These are phyloP conservation scores for Hypsopygia costalis DNA, from an alignment of 2,888 invertebrate genomes.

Conservation along the genomic window DNA sequence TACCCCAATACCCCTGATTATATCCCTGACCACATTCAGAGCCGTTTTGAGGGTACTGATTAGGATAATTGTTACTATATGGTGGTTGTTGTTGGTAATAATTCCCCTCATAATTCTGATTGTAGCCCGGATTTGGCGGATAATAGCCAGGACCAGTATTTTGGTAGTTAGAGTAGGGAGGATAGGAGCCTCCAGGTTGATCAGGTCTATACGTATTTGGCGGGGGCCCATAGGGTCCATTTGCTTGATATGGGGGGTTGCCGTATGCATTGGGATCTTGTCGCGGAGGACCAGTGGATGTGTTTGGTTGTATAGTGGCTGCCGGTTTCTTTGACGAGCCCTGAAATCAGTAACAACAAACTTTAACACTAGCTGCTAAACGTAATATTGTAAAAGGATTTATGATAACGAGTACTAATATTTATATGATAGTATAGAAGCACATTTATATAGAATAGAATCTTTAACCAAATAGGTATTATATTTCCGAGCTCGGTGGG, in stretches of 20 bases:
- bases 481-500: too few species aligned
- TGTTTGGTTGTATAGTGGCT: conserved; percentile 73
- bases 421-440: too few species aligned
- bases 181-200: conserved; percentile 55
- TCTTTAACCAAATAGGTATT: too few species aligned
- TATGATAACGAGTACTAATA: too few species aligned
- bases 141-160: conserved; percentile 57
- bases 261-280: conserved; percentile 41
- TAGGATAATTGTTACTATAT: conserved; percentile 61
- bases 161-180: conserved; percentile 63
- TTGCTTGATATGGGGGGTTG: conserved; percentile 49
- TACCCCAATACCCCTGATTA: conserved; percentile 69
- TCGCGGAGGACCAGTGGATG: conserved; percentile 42
- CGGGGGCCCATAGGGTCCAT: conserved; percentile 53
- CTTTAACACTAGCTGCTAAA: too few species aligned
- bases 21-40: conserved; percentile 49
- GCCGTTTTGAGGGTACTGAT: conserved; percentile 60
- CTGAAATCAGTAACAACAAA: conserved; percentile 29
- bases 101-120: conserved; percentile 61
- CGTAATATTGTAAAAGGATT: too few species aligned
- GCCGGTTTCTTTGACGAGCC: conserved; percentile 72
- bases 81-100: conserved; percentile 65
- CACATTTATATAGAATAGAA: too few species aligned
- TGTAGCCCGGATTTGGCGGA: conserved; percentile 70
- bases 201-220: conserved; percentile 48